A percentile compares a stretch with the other conserved stretches of the same genome.
phyloP scores from a whole-genome alignment of 2,888 invertebrate genomes.

The Nasonia oneida region DNA sequence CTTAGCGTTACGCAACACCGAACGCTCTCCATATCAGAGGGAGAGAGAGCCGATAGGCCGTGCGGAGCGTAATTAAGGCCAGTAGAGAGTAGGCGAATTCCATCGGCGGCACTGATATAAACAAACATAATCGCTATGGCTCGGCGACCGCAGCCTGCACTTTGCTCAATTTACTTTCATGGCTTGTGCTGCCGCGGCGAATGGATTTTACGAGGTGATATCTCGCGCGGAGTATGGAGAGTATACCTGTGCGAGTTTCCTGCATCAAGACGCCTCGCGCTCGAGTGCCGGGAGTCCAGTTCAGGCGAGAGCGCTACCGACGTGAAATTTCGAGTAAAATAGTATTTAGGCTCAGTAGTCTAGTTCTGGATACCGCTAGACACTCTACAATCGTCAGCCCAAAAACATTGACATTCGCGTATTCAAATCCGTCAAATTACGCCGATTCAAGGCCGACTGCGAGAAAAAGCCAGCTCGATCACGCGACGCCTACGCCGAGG shows the following conservation, averaged over 20 bases:
- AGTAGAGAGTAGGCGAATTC: neutral
- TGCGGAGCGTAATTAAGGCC: neutral
- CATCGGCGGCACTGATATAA: neutral
- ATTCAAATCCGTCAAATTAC: neutral
- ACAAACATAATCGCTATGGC: slow-evolving; percentile 1
- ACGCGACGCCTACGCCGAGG: neutral
- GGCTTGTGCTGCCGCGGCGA: neutral
- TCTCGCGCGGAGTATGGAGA: neutral
- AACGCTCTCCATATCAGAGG: neutral
- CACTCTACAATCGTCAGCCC: too few relatives aligned
- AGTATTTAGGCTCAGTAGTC: neutral
- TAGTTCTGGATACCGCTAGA: neutral
- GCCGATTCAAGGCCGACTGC: neutral
- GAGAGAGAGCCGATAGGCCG: neutral
- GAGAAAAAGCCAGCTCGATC: neutral
- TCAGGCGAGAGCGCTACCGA: neutral
- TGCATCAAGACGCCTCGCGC: neutral
- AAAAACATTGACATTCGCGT: neutral
- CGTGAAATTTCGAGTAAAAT: neutral
- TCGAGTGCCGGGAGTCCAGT: slow-evolving; percentile 13
- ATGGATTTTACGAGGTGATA: slow-evolving; percentile 26
- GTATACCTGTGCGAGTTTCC: neutral
- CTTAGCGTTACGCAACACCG: neutral
- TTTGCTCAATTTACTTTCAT: slow-evolving; percentile 35
- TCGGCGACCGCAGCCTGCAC: neutral